phyloP scores from a whole-genome alignment of 2,888 invertebrate genomes.

The Melinopterus prodromus region DNA sequence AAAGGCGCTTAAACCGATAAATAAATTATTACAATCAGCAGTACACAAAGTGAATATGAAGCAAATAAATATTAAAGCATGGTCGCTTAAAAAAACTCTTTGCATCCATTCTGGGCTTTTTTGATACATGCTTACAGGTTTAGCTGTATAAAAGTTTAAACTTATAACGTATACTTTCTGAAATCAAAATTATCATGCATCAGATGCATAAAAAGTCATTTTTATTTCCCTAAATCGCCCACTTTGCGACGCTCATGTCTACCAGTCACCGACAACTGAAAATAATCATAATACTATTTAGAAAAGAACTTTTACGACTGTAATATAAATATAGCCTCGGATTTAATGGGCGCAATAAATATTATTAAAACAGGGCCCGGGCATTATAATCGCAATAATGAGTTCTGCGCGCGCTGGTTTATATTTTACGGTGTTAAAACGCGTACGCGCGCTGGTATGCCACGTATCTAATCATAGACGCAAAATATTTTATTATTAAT shows the following conservation, averaged over 20 bases:
- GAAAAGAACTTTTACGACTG: conserved; percentile 40
- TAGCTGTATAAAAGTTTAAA: no score
- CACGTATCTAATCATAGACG: conserved; percentile 6
- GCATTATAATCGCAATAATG: conserved; percentile 25
- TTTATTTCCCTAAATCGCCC: no score
- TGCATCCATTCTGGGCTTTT: no score
- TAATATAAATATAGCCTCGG: conserved; percentile 38
- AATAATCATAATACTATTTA: conserved; percentile 37
- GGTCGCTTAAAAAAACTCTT: no score
- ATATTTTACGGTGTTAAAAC: not conserved
- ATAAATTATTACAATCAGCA: no score
- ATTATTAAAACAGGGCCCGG: conserved; percentile 27
- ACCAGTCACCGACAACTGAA: conserved; percentile 28
- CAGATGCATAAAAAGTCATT: no score
- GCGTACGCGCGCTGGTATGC: not conserved
- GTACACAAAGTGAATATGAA: no score
- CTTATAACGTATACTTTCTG: no score
- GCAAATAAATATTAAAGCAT: no score
- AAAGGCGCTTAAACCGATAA: no score
- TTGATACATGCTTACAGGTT: no score
- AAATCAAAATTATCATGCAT: no score
- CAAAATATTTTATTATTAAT: conserved; percentile 4
- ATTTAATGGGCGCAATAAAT: conserved; percentile 39
- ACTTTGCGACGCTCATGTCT: not conserved
- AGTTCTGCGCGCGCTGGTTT: conserved; percentile 11